Percentiles rank a stretch among this genome's conserved stretches.
These are phyloP conservation scores for Coturnix japonica DNA, from an alignment of 2,113 vertebrate genomes.

Conservation along the genomic window DNA sequence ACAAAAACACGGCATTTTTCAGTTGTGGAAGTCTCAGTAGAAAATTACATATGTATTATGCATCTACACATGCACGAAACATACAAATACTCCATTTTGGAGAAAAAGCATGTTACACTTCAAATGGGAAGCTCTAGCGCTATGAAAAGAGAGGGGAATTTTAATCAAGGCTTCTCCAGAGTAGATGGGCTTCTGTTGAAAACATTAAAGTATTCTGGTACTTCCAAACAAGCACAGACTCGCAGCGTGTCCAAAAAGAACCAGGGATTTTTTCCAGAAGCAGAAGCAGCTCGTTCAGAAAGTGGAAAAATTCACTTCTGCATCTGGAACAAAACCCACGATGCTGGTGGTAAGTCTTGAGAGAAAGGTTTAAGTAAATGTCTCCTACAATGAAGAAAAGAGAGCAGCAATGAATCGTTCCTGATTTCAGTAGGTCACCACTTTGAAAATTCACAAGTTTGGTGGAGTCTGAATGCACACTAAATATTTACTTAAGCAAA, in stretches of 20 bases:
- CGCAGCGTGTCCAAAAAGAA: neutral
- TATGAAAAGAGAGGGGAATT: constrained; percentile 49
- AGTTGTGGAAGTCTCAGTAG: constrained; percentile 62
- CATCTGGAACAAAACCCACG: neutral
- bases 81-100: constrained; percentile 62
- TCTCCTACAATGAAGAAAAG: neutral
- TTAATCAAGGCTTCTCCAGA: constrained; percentile 58
- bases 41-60: constrained; percentile 66
- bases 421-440: constrained; percentile 11
- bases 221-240: constrained; percentile 41
- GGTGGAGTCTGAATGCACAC: neutral
- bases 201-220: constrained; percentile 39
- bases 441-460: neutral
- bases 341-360: neutral
- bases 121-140: constrained; percentile 52
- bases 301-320: constrained; percentile 19
- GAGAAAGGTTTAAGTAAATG: neutral
- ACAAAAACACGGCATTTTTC: constrained; percentile 69
- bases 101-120: constrained; percentile 43
- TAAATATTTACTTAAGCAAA: constrained; percentile 20
- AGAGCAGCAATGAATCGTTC: neutral
- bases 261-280: constrained; percentile 24
- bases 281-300: neutral
- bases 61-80: constrained; percentile 63
- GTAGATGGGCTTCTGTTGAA: constrained; percentile 41